Percentiles rank a stretch among this genome's conserved stretches.
Conservation (phyloP, 2,113 vertebrate species). For the Suncus etruscus region DNA sequence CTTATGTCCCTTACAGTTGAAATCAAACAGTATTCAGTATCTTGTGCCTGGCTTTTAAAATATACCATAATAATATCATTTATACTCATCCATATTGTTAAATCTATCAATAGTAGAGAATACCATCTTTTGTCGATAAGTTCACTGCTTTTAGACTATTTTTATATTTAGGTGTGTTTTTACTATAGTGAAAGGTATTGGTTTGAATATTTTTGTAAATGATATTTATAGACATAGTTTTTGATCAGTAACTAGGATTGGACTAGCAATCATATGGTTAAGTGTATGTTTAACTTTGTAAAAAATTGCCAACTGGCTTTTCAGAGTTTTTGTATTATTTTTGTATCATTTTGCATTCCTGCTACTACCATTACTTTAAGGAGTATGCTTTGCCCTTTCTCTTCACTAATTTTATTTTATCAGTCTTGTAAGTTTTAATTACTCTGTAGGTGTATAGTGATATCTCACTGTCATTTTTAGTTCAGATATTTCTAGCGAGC, state of each 20-base stretch:
- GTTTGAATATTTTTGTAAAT: slow-evolving; percentile 15
- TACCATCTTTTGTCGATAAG: slow-evolving; percentile 16
- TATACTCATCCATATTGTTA: slow-evolving; percentile 13
- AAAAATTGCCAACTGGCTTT: slow-evolving; percentile 1
- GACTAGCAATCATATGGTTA: background rate
- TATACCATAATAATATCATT: slow-evolving; percentile 9
- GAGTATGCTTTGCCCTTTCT: background rate
- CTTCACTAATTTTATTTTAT: background rate
- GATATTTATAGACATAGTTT: background rate
- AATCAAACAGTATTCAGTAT: background rate
- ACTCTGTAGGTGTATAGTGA: background rate
- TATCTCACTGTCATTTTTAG: slow-evolving; percentile 37
- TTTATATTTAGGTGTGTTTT: slow-evolving; percentile 21
- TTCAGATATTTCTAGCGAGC: background rate
- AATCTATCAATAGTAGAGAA: background rate
- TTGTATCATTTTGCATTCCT: background rate
- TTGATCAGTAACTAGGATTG: slow-evolving; percentile 3
- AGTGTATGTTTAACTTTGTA: slow-evolving; percentile 3
- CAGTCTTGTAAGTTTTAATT: slow-evolving; percentile 17
- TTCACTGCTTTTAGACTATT: slow-evolving; percentile 36
- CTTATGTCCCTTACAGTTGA: slow-evolving; percentile 6
- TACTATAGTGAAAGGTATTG: background rate
- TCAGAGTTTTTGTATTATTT: background rate
- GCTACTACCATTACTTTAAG: no score
- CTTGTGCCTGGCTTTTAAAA: slow-evolving; percentile 8